Evolutionary conservation across 2,888 invertebrate species (phyloP), one percentile per base, ranked within the genome.

Genomic region (Mimumesa dahlbomi): DNA sequence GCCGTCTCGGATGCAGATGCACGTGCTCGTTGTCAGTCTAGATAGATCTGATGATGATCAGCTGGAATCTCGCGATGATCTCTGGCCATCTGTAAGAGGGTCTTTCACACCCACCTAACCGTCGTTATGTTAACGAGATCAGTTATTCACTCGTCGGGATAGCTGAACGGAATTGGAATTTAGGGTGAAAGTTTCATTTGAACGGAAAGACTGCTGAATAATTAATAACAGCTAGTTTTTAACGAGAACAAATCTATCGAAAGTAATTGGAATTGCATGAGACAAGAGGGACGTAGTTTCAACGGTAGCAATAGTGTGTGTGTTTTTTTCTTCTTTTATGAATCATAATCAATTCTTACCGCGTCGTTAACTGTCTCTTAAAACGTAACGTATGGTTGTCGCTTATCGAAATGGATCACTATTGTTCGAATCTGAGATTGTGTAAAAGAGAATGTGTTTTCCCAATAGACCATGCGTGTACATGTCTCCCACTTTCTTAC

Each of bases 1-100:
- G 79, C 70, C 53, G 54, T 29, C 49, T 25, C 49, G 22, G 69
- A 52, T 49, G 68, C 68, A 73, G 70, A 77, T 72, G 72, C 52
- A 52, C 25, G 9, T 34, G n/a, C 18, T 36, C 6, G 38, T 31
- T 25, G 14, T 52, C 9, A 16, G 22, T 21, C n/a, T 18, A 53
- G 9, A 0, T 19, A 58, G 58, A 61, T 62, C 52, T 22, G 31
- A 18, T 18, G 56, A 58, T 43, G 56, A 68, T 67, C 57, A 13
- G 62, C 14, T 19, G 52, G 25, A 45, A 59, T 65, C 61, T 62
- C 34, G 13, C 31, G 34, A 48, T 21, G 22, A 14, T 29, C n/a
- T 25, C n/a, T 16, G 11, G 29, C 50, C 70, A 58, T 64, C 50
- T 69, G 70, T 40, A n/a, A n/a, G n/a, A n/a, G n/a, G 48, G 14